These are phyloP conservation scores for Andrena cerasifolii DNA, from an alignment of 1,140 invertebrate species.

Conservation along the genomic window DNA sequence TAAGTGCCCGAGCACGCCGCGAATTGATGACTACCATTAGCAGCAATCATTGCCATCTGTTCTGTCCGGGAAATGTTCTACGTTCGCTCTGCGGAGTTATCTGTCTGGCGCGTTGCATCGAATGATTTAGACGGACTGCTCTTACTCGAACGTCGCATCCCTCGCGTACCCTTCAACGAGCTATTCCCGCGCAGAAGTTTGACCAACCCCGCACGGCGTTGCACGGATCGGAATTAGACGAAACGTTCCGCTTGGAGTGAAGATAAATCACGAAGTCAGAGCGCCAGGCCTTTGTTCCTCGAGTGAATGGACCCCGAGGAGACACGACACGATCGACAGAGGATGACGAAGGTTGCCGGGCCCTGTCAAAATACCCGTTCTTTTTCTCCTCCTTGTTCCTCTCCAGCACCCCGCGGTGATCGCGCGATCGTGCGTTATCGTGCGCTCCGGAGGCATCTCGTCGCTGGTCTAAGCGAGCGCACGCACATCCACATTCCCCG, in stretches of 20 bases:
- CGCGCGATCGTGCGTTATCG: constrained; percentile 66
- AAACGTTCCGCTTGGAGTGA: neutral
- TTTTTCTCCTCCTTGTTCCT: constrained; percentile 33
- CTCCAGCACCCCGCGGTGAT: constrained; percentile 66
- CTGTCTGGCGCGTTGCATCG: constrained; percentile 31
- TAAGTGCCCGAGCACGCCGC: constrained; percentile 38
- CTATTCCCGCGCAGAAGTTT: neutral
- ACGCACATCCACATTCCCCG: constrained; percentile 37
- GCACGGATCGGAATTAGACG: neutral
- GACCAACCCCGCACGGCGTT: neutral
- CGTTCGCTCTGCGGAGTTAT: constrained; percentile 58
- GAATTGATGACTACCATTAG: constrained; percentile 66
- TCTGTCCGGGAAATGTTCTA: constrained; percentile 53
- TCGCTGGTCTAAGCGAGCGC: constrained; percentile 3
- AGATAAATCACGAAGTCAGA: constrained; percentile 37
- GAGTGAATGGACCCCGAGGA: constrained; percentile 24
- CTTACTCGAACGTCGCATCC: constrained; percentile 17
- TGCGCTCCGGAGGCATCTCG: constrained; percentile 34
- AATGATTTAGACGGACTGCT: constrained; percentile 49
- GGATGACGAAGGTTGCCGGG: constrained; percentile 73
- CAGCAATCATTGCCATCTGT: constrained; percentile 65
- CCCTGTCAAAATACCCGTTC: constrained; percentile 76
- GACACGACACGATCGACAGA: constrained; percentile 51
- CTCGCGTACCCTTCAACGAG: neutral
- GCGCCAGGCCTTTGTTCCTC: constrained; percentile 55